phyloP scores from a whole-genome alignment of 1,140 invertebrate species.

The Polypedilum vanderplanki region DNA sequence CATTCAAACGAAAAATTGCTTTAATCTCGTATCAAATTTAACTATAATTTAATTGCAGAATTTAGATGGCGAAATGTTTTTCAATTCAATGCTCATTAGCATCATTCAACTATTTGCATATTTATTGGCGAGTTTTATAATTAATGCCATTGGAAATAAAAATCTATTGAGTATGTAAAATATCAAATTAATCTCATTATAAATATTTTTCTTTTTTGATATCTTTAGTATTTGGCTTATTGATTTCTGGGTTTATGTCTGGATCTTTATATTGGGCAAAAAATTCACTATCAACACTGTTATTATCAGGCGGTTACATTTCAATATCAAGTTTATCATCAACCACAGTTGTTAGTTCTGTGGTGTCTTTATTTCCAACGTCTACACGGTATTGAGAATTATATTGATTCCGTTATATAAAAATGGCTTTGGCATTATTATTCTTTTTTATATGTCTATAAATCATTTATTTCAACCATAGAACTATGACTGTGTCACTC shows the following conservation, averaged over 20 bases:
- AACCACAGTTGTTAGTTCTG: constrained; percentile 38
- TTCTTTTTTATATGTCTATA: no score
- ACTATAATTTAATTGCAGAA: neutral
- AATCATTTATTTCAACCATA: neutral
- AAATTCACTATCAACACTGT: constrained; percentile 39
- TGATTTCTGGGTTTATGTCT: constrained; percentile 41
- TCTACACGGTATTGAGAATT: constrained; percentile 36
- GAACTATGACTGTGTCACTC: constrained; percentile 27
- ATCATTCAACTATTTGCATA: constrained; percentile 47
- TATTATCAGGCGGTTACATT: constrained; percentile 38
- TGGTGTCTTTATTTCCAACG: constrained; percentile 40
- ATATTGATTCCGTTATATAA: constrained; percentile 21
- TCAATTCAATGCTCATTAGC: constrained; percentile 50
- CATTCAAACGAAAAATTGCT: neutral
- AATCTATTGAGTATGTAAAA: constrained; percentile 41
- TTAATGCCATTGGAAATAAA: constrained; percentile 47
- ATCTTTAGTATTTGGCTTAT: constrained; percentile 40
- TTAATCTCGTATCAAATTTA: no score
- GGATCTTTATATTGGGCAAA: constrained; percentile 46
- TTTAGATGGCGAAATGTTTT: constrained; percentile 48
- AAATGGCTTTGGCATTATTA: neutral
- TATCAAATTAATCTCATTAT: constrained; percentile 22
- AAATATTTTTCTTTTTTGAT: neutral
- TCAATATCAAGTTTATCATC: constrained; percentile 38
- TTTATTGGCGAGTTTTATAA: constrained; percentile 44